A percentile compares a stretch with the other conserved stretches of the same genome.
Evolutionary conservation across 92 coral and sea anemone species (phyloP).

Genomic region (Porites rus): DNA sequence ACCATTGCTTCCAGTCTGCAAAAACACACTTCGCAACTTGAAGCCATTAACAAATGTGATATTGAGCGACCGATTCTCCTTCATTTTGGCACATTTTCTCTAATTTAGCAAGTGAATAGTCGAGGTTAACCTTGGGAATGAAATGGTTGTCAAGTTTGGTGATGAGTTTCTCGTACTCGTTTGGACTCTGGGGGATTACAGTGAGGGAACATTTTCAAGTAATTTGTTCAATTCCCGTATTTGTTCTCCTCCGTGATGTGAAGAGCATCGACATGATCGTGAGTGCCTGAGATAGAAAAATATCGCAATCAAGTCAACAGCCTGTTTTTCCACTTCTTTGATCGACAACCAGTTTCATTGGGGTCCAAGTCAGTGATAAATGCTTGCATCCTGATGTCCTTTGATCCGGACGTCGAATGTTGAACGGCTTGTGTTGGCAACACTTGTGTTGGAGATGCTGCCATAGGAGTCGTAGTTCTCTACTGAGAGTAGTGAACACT

Average conservation of each 20-base stretch:
- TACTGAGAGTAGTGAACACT: no score
- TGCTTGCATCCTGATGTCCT: conserved; percentile 51
- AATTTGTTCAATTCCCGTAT: conserved; percentile 41
- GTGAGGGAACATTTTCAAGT: conserved; percentile 23
- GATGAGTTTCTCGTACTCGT: conserved; percentile 37
- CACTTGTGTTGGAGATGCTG: no score
- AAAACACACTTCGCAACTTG: conserved; percentile 40
- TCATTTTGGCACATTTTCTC: conserved; percentile 41
- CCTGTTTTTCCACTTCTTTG: conserved; percentile 43
- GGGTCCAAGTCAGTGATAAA: conserved; percentile 45
- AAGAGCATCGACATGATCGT: conserved; percentile 47
- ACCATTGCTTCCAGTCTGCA: conserved; percentile 56
- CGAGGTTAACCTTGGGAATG: conserved; percentile 43
- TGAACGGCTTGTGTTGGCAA: conserved; percentile 6
- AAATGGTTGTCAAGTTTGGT: conserved; percentile 61
- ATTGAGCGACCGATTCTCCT: conserved; percentile 47
- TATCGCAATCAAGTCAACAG: conserved; percentile 30
- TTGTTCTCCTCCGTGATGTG: conserved; percentile 49
- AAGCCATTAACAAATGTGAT: conserved; percentile 38
- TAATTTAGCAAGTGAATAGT: conserved; percentile 51
- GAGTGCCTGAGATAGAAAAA: conserved; percentile 22
- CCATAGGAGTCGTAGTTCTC: no score
- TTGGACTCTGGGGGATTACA: background rate
- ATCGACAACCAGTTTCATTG: conserved; percentile 48
- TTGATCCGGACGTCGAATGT: conserved; percentile 28